Base-by-base conservation (phyloP, 2,113 vertebrate genomes). In the Sardina pilchardus region DNA sequence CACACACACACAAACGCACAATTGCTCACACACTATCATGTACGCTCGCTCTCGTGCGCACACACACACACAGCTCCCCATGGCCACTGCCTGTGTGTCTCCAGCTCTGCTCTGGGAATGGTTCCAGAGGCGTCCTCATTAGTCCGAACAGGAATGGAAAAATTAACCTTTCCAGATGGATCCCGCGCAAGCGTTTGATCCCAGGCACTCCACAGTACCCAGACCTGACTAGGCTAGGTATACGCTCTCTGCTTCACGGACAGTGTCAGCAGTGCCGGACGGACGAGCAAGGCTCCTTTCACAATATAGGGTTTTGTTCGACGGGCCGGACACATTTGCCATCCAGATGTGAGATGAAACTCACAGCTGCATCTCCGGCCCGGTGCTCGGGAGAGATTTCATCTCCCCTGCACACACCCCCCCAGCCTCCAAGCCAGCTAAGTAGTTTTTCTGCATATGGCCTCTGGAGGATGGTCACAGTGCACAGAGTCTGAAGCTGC, bases 51-150 rank as follows among this genome's bases (percentile, higher is more conserved):
- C 26, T 30, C 67, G 34, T 9, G 36, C 67, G 36, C 67, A 71
- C 63, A 71, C 63, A 63, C 59, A 71, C 26, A 71, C 63, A 71
- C 63, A 30, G 26, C n/a, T 34, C 63, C 8, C 59, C 26, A 14
- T 34, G 26, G n/a, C 71, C 34, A 78, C 10, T 34, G 30, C 14
- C 10, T 2, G 12, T 21, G 21, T 82, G 86, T 48, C 24, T 82
- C 85, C 86, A 16, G 67, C 87, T 34, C 48, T 30, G 8, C 43
- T 90, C 87, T 89, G 84, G 84, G 91, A 84, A 87, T 84, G 80
- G 82, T 81, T 84, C 84, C 82, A 75, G 88, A 87, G 90, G 84
- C 84, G 83, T 89, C 88, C 91, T 92, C 90, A 89, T 92, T 91
- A 90, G 75, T 89, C 82, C 81, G 42, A 83, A 88, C 82, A 85